Percentiles rank a stretch among this genome's conserved stretches.
These are phyloP conservation scores for Eulithis testata DNA, from an alignment of 2,888 invertebrate species.

Conservation along the genomic window DNA sequence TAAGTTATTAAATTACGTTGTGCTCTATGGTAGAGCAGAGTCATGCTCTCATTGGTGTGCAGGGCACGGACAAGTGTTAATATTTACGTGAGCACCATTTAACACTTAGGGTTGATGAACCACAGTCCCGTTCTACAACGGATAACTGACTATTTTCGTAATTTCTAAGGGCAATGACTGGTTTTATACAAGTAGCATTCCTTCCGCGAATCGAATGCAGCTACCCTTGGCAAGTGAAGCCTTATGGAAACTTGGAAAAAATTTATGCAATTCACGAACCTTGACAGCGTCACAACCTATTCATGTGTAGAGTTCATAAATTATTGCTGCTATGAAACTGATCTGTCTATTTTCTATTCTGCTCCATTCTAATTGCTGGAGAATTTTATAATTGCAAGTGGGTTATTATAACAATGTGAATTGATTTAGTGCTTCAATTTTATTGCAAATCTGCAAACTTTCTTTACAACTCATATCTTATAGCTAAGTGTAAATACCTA, in stretches of 20 bases:
- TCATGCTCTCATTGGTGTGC: slow-evolving; percentile 43
- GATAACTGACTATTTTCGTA: slow-evolving; percentile 45
- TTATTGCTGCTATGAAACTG: slow-evolving; percentile 13
- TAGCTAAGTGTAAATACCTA: no score
- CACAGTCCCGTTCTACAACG: slow-evolving; percentile 55
- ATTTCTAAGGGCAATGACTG: slow-evolving; percentile 44
- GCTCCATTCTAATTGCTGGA: slow-evolving; percentile 23
- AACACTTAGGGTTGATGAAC: slow-evolving; percentile 68
- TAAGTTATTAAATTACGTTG: not conserved
- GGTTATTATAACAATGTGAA: slow-evolving; percentile 32
- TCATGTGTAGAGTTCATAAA: slow-evolving; percentile 11
- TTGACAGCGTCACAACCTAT: slow-evolving; percentile 1
- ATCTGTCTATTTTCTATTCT: slow-evolving; percentile 29
- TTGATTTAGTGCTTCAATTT: slow-evolving; percentile 27
- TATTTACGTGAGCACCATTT: slow-evolving; percentile 67
- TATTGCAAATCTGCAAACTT: slow-evolving; percentile 32
- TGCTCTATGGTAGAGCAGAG: not conserved
- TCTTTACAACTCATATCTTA: slow-evolving; percentile 30
- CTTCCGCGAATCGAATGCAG: slow-evolving; percentile 41
- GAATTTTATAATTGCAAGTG: slow-evolving; percentile 34
- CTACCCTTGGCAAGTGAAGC: slow-evolving; percentile 35
- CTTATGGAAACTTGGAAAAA: slow-evolving; percentile 23
- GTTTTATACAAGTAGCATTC: slow-evolving; percentile 33
- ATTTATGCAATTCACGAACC: slow-evolving; percentile 9
- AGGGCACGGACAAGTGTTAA: slow-evolving; percentile 61